Evolutionary conservation across 2,888 invertebrate genomes (phyloP).

Genomic region (Buathra laborator): DNA sequence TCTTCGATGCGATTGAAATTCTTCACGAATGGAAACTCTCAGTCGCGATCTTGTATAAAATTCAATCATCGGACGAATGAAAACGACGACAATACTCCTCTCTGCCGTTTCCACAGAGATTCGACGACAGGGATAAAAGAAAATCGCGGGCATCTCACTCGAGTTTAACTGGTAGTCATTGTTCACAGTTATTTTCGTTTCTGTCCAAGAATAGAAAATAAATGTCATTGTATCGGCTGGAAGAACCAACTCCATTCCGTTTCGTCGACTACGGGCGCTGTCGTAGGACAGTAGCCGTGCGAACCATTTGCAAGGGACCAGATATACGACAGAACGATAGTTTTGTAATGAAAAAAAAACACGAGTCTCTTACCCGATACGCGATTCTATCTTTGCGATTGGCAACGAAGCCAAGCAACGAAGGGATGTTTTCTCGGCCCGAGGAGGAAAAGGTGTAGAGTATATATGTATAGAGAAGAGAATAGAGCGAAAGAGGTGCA

Average conservation of each 20-base stretch:
- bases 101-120: too few relatives aligned
- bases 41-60: too few relatives aligned
- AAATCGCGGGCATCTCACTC: neutral
- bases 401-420: slow-evolving; percentile 26
- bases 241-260: neutral
- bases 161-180: neutral
- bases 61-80: too few relatives aligned
- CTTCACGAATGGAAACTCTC: too few relatives aligned
- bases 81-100: too few relatives aligned
- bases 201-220: neutral
- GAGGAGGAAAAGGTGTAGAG: neutral
- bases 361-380: neutral
- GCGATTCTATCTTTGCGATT: slow-evolving; percentile 40
- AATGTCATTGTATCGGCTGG: slow-evolving; percentile 35
- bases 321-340: slow-evolving; percentile 10
- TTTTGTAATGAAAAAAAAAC: slow-evolving; percentile 24
- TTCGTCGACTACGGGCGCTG: neutral
- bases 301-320: neutral
- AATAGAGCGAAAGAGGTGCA: slow-evolving; percentile 39
- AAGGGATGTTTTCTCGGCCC: slow-evolving; percentile 30
- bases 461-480: slow-evolving; percentile 20
- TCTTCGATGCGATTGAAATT: too few relatives aligned
- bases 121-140: too few relatives aligned
- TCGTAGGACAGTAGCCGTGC: neutral
- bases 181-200: slow-evolving; percentile 11